Conservation (phyloP, 1,140 invertebrate species). For the Mycetomoellerius zeteki region DNA sequence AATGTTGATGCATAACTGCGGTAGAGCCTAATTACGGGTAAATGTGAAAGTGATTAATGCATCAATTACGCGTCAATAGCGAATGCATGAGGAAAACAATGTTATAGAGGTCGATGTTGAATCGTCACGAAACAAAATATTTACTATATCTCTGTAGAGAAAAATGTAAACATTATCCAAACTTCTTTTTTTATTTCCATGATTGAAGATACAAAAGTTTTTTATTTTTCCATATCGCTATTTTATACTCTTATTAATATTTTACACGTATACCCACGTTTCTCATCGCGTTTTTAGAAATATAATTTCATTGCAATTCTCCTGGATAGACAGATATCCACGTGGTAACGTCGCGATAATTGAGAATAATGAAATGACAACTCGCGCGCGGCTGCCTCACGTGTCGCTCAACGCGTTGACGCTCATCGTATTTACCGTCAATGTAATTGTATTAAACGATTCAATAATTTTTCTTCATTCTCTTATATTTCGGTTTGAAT, state of each 20-base stretch:
- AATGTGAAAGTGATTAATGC: constrained; percentile 45
- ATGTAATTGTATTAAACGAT: constrained; percentile 39
- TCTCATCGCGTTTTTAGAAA: neutral
- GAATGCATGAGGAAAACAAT: too few species aligned
- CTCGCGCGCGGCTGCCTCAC: neutral
- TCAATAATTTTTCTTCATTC: constrained; percentile 33
- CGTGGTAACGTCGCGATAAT: constrained; percentile 9
- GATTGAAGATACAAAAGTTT: neutral
- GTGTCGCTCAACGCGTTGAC: neutral
- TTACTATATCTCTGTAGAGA: neutral
- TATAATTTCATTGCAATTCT: neutral
- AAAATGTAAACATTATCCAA: neutral
- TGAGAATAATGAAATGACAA: constrained; percentile 45
- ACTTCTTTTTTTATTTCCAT: neutral
- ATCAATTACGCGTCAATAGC: neutral
- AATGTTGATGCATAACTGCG: neutral
- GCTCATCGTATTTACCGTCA: constrained; percentile 2
- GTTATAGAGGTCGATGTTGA: neutral
- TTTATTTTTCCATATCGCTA: too few species aligned
- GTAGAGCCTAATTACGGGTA: constrained; percentile 19
- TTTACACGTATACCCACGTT: neutral
- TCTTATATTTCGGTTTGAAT: neutral
- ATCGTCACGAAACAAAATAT: neutral
- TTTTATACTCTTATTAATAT: neutral
- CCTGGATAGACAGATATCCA: neutral